phyloP scores from a whole-genome alignment of 2,113 vertebrate genomes.

The Phylloscopus trochilus region DNA sequence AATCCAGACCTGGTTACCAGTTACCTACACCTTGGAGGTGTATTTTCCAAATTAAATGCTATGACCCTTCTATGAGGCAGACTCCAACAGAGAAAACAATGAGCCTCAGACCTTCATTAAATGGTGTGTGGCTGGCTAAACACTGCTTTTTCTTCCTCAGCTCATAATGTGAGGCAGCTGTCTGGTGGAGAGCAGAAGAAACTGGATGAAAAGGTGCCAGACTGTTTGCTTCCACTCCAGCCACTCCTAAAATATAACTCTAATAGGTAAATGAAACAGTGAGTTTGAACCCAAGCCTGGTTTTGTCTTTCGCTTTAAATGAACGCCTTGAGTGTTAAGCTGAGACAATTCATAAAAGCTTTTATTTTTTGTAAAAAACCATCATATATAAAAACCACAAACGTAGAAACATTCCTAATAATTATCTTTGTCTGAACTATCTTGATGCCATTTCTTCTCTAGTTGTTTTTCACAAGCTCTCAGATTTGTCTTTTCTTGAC shows the following conservation, averaged over 20 bases:
- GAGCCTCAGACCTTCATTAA: neutral
- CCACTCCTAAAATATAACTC: neutral
- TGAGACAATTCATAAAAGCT: neutral
- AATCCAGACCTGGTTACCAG: neutral
- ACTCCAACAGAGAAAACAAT: neutral
- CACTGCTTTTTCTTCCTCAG: neutral
- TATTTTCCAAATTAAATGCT: neutral
- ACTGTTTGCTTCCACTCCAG: neutral
- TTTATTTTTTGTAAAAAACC: neutral
- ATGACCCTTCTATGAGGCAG: neutral
- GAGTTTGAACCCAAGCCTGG: neutral
- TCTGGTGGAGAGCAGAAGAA: neutral
- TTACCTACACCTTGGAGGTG: neutral
- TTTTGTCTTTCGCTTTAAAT: neutral
- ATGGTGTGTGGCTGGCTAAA: neutral
- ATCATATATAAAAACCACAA: neutral
- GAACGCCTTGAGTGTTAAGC: neutral
- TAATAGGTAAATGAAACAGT: neutral
- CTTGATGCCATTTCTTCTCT: neutral
- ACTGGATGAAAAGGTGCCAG: neutral
- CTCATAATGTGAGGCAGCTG: neutral
- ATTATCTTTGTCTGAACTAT: neutral
- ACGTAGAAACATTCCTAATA: neutral
- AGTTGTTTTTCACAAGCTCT: neutral
- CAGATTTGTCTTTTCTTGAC: neutral